Evolutionary conservation across 2,888 invertebrate species (phyloP).

Genomic region (Sphaerophoria rueppellii): DNA sequence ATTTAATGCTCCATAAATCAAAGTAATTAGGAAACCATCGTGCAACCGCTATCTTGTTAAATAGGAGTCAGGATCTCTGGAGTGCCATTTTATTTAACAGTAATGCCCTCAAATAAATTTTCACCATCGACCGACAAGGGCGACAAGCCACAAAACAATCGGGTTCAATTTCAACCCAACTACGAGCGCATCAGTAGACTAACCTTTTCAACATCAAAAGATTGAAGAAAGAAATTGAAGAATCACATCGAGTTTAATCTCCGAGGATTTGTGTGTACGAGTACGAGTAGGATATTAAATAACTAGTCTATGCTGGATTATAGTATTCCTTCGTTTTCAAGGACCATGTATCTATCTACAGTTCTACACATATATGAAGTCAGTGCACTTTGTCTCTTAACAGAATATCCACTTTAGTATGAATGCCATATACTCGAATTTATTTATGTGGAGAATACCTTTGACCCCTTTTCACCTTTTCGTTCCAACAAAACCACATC

Average conservation of each 20-base stretch:
- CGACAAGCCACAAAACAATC: background rate
- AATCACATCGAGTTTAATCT: slow-evolving; percentile 48
- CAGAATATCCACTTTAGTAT: background rate
- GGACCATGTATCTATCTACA: slow-evolving; percentile 31
- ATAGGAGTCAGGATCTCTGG: slow-evolving; percentile 35
- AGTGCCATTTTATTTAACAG: slow-evolving; percentile 13
- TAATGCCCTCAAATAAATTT: slow-evolving; percentile 3
- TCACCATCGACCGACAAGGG: background rate
- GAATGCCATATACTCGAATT: background rate
- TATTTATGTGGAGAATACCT: background rate
- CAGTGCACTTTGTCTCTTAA: background rate
- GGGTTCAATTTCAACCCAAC: too few species aligned
- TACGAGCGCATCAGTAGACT: background rate
- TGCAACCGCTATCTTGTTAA: slow-evolving; percentile 9
- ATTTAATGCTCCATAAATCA: slow-evolving; percentile 60
- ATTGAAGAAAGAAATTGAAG: slow-evolving; percentile 12
- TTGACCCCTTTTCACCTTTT: slow-evolving; percentile 36
- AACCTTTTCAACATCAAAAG: slow-evolving; percentile 24
- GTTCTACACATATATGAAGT: background rate
- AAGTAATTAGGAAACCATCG: slow-evolving; percentile 40
- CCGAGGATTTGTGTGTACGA: slow-evolving; percentile 38
- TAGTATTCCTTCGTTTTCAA: slow-evolving; percentile 27
- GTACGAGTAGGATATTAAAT: slow-evolving; percentile 46
- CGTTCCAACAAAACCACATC: background rate
- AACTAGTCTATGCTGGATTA: slow-evolving; percentile 65